phyloP scores from a whole-genome alignment of 2,797 vertebrate species.

The Parauchenoglanis ngamensis region DNA sequence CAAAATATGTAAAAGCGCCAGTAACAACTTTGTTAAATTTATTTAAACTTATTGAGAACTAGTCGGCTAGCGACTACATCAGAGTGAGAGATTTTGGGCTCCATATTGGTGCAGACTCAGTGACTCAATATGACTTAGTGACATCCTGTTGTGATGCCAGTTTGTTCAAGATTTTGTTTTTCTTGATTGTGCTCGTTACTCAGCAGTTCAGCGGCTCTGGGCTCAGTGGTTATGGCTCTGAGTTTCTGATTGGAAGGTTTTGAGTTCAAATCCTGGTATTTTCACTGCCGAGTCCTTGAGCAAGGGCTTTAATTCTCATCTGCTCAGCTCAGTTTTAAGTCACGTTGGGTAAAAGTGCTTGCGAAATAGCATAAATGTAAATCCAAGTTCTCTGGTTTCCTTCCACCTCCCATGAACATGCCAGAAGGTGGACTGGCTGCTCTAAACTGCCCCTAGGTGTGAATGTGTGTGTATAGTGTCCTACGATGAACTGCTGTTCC shows the following conservation, averaged over 20 bases:
- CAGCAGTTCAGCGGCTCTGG: not conserved
- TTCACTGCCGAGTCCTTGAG: not conserved
- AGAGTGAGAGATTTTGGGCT: not conserved
- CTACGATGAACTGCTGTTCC: not conserved
- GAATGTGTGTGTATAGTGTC: not conserved
- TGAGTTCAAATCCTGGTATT: not conserved
- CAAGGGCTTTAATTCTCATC: not conserved
- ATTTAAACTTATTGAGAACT: not conserved
- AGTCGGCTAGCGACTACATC: not conserved
- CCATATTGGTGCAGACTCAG: not conserved
- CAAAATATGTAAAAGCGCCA: not conserved
- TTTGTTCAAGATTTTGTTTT: not conserved
- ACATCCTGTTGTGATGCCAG: not conserved
- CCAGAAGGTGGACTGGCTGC: not conserved
- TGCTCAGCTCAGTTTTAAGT: not conserved
- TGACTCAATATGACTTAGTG: not conserved
- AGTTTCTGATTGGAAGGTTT: not conserved
- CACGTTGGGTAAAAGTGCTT: not conserved
- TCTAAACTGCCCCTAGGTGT: not conserved
- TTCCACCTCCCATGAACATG: not conserved
- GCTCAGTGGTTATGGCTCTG: not conserved
- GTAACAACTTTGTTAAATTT: not conserved
- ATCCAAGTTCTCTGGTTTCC: not conserved
- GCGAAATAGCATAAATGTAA: not conserved
- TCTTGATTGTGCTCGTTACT: not conserved